Conservation (phyloP, 2,888 invertebrate genomes). For the Drosophila tanythrix region DNA sequence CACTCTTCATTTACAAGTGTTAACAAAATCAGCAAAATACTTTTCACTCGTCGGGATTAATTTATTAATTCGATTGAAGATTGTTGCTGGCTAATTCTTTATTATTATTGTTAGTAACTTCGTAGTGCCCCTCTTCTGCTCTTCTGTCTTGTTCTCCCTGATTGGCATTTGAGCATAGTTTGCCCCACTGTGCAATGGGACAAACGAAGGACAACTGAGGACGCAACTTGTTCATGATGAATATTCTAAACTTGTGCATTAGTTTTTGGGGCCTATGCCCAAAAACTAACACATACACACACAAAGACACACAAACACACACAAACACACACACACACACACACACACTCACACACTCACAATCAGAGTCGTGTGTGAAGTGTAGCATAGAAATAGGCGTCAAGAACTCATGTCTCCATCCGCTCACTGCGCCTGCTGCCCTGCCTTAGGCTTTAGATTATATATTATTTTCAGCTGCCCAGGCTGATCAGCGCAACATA, state of each 20-base stretch:
- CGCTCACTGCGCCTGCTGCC: slow-evolving; percentile 1
- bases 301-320: slow-evolving; percentile 23
- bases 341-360: slow-evolving; percentile 28
- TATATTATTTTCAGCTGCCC: slow-evolving; percentile 54
- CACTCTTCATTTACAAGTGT: not conserved
- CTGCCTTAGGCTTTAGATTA: slow-evolving; percentile 27
- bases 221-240: slow-evolving; percentile 60
- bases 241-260: slow-evolving; percentile 61
- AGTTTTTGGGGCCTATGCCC: slow-evolving; percentile 45
- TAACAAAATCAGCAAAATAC: not conserved
- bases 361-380: slow-evolving; percentile 64
- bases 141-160: not conserved
- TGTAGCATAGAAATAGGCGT: slow-evolving; percentile 58
- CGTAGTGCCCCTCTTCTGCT: too few species aligned
- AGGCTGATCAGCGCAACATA: slow-evolving; percentile 53
- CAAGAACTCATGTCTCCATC: slow-evolving; percentile 17
- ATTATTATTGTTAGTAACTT: not conserved
- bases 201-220: slow-evolving; percentile 49
- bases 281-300: slow-evolving; percentile 30
- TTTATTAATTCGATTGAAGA: not conserved
- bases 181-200: slow-evolving; percentile 37
- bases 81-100: not conserved
- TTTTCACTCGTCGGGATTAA: not conserved
- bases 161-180: not conserved
- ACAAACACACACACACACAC: slow-evolving; percentile 35